phyloP scores from a whole-genome alignment of 2,113 vertebrate genomes.

The Scalopus aquaticus region DNA sequence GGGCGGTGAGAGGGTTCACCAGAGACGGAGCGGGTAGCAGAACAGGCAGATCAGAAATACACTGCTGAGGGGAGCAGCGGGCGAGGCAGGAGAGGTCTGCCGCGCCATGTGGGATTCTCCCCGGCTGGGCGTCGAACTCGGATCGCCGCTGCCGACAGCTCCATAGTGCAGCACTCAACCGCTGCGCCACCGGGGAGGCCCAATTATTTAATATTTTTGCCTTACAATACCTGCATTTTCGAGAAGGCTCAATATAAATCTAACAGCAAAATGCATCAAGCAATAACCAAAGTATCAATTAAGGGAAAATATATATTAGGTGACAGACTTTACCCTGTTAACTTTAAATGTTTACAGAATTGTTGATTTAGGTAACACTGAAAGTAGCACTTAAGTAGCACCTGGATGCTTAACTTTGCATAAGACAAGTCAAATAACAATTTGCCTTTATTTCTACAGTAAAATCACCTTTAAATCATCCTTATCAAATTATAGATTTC shows the following conservation, averaged over 20 bases:
- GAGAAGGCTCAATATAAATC: not conserved
- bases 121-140: too few species aligned
- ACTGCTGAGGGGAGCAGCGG: too few species aligned
- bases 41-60: too few species aligned
- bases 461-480: not conserved
- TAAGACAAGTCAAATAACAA: not conserved
- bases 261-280: not conserved
- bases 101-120: too few species aligned
- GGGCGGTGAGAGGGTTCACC: too few species aligned
- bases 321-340: not conserved
- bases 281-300: not conserved
- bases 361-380: not conserved
- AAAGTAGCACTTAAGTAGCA: not conserved
- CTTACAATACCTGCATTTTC: not conserved
- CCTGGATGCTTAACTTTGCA: not conserved
- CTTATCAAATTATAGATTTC: not conserved
- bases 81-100: too few species aligned
- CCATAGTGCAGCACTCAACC: too few species aligned
- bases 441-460: not conserved
- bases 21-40: too few species aligned
- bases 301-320: not conserved
- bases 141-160: too few species aligned
- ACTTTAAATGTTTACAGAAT: not conserved
- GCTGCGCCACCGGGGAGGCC: too few species aligned
- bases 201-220: not conserved